phyloP scores from a whole-genome alignment of 2,888 invertebrate genomes.

The Tetramorium bicarinatum region DNA sequence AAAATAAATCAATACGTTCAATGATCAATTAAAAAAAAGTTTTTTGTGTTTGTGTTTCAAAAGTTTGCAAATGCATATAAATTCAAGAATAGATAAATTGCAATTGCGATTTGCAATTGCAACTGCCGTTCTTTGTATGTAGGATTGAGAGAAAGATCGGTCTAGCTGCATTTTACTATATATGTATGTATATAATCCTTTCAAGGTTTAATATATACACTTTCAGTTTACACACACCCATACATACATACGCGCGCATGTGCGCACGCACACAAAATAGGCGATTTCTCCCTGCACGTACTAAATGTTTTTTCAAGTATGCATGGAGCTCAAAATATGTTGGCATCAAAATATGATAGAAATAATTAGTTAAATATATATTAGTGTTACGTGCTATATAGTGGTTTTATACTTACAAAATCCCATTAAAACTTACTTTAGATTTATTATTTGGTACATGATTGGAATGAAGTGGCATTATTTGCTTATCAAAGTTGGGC shows the following conservation, averaged over 20 bases:
- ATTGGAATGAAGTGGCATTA: conserved; percentile 74
- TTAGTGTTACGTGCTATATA: conserved; percentile 66
- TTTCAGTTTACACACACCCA: conserved; percentile 40
- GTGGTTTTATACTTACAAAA: conserved; percentile 73
- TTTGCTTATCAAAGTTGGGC: conserved; percentile 69
- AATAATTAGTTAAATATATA: conserved; percentile 63
- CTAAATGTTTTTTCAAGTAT: conserved; percentile 53
- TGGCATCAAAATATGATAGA: conserved; percentile 72
- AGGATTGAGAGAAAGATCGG: conserved; percentile 56
- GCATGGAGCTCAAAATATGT: conserved; percentile 62
- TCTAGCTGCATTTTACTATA: conserved; percentile 46
- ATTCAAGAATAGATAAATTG: conserved; percentile 26
- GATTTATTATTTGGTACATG: conserved; percentile 73
- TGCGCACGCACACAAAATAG: neutral
- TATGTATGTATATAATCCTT: conserved; percentile 47
- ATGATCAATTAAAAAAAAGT: conserved; percentile 2
- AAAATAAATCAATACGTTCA: conserved; percentile 10
- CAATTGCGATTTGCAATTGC: neutral
- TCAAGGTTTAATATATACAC: conserved; percentile 56
- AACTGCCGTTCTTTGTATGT: conserved; percentile 20
- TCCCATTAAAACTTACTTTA: conserved; percentile 72
- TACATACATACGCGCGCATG: too few species aligned
- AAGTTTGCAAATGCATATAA: conserved; percentile 2
- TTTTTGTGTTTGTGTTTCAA: neutral
- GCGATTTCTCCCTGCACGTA: conserved; percentile 27